These are phyloP conservation scores for Chrysogorgia sp. DNA, from an alignment of 92 coral and sea anemone species.

Conservation along the genomic window DNA sequence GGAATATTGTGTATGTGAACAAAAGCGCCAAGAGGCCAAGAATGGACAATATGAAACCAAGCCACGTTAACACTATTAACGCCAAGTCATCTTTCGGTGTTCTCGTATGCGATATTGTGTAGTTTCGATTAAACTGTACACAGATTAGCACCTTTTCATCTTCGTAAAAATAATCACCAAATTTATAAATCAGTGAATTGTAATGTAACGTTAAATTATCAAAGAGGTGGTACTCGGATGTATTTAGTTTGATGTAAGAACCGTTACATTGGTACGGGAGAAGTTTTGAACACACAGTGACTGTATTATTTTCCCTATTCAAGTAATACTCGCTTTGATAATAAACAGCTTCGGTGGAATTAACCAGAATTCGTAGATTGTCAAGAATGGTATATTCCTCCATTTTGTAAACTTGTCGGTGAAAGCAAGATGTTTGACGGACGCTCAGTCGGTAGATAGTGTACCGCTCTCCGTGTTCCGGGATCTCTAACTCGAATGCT, in stretches of 20 bases:
- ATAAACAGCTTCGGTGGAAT: slow-evolving; percentile 28
- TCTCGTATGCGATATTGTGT: not conserved
- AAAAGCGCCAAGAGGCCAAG: slow-evolving; percentile 19
- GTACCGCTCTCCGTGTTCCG: not conserved
- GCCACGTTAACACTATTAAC: slow-evolving; percentile 17
- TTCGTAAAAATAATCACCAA: not conserved
- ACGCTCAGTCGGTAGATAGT: slow-evolving; percentile 9
- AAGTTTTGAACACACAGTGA: slow-evolving; percentile 24
- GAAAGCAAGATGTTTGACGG: slow-evolving; percentile 30
- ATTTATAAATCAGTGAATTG: slow-evolving; percentile 14
- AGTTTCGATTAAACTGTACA: not conserved
- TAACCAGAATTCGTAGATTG: slow-evolving; percentile 20
- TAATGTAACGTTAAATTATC: slow-evolving; percentile 14
- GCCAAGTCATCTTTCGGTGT: slow-evolving; percentile 10
- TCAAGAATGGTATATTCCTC: slow-evolving; percentile 23
- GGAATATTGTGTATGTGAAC: slow-evolving; percentile 11
- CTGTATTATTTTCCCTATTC: not conserved
- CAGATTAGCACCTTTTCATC: no score
- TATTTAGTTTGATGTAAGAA: slow-evolving; percentile 14
- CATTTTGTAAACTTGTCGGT: slow-evolving; percentile 14
- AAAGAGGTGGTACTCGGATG: slow-evolving; percentile 13
- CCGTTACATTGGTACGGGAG: slow-evolving; percentile 8
- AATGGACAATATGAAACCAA: slow-evolving; percentile 26
- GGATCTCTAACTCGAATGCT: slow-evolving; percentile 3
- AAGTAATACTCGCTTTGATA: slow-evolving; percentile 26